Percentiles rank a stretch among this genome's conserved stretches.
Evolutionary conservation across 1,140 invertebrate genomes (phyloP).

Genomic region (Pseudomyrmex gracilis): DNA sequence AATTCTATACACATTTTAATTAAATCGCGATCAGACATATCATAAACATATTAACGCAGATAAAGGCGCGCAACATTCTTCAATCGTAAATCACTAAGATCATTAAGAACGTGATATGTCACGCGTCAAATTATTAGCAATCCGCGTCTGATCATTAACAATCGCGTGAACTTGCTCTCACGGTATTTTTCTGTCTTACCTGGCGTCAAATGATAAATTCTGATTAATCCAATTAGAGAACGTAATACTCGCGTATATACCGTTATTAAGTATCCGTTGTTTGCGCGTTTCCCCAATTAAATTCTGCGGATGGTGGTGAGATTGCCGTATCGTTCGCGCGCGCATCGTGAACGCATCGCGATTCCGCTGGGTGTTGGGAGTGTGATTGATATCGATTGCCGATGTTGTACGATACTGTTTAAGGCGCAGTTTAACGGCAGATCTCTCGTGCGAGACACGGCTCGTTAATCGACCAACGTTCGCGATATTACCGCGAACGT

Average conservation of each 20-base stretch:
- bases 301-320: not conserved
- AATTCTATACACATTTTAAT: too few relatives aligned
- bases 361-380: not conserved
- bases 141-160: conserved; percentile 18
- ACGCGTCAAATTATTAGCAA: conserved; percentile 16
- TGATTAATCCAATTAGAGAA: conserved; percentile 58
- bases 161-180: conserved; percentile 42
- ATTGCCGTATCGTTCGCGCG: not conserved
- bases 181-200: conserved; percentile 45
- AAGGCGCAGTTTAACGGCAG: conserved; percentile 56
- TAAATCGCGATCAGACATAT: not conserved
- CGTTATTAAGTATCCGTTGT: conserved; percentile 51
- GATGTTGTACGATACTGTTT: conserved; percentile 43
- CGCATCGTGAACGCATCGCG: not conserved
- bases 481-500: conserved; percentile 13
- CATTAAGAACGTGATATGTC: conserved; percentile 33
- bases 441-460: conserved; percentile 62
- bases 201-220: conserved; percentile 32
- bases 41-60: not conserved
- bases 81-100: not conserved
- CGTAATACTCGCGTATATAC: conserved; percentile 34
- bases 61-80: not conserved
- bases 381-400: conserved; percentile 53
- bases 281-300: conserved; percentile 41
- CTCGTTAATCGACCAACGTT: conserved; percentile 58